These are phyloP conservation scores for Idaea aversata DNA, from an alignment of 2,888 invertebrate genomes.

Conservation along the genomic window DNA sequence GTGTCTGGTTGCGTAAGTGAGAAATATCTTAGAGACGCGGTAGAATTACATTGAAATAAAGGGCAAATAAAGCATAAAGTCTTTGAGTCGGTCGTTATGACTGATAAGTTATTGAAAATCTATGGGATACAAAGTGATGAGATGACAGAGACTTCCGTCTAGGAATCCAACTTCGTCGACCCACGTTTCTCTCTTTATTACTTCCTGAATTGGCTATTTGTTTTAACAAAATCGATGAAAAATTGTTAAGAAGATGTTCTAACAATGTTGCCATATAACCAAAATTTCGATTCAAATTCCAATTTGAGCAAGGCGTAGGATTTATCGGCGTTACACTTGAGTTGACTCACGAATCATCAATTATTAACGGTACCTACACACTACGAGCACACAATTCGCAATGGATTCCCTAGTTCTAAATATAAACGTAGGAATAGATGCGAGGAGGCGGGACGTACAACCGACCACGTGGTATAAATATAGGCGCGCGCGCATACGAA, in stretches of 20 bases:
- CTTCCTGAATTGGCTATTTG: not conserved
- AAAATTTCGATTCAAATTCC: not conserved
- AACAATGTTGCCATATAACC: not conserved
- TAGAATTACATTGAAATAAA: not conserved
- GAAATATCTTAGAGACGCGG: not conserved
- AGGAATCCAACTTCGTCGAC: not conserved
- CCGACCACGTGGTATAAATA: constrained; percentile 72
- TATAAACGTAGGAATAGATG: constrained; percentile 60
- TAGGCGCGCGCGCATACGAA: constrained; percentile 65
- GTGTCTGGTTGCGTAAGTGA: not conserved
- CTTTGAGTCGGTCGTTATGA: too few relatives aligned
- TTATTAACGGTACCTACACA: constrained; percentile 21
- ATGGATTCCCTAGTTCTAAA: constrained; percentile 70
- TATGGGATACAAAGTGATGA: not conserved
- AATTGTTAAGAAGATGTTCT: not conserved
- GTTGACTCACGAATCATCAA: constrained; percentile 31
- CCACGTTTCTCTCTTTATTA: not conserved
- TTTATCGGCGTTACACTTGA: not conserved
- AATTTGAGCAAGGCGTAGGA: not conserved
- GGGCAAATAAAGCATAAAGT: too few relatives aligned
- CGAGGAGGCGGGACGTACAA: constrained; percentile 32
- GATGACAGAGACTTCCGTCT: not conserved
- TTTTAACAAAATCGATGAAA: not conserved
- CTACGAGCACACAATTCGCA: constrained; percentile 50
- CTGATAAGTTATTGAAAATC: too few relatives aligned